Base-by-base conservation (phyloP, 2,113 vertebrate species). In the Pomatostomus ruficeps region DNA sequence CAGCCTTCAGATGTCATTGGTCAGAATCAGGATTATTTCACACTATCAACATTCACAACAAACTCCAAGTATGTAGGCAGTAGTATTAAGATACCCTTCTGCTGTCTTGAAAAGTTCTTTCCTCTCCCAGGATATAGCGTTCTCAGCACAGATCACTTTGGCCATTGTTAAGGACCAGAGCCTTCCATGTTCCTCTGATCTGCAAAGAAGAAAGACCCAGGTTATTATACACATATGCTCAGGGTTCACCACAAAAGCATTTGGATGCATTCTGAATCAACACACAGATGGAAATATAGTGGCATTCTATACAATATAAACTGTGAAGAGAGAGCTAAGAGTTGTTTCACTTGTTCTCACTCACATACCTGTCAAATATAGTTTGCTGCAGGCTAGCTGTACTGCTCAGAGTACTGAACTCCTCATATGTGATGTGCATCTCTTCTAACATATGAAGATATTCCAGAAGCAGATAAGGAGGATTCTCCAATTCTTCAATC, bases 161-260 rank as follows among this genome's bases (percentile, higher is more conserved):
- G 98, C 97, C 91, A 99, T 95, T 67, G 98, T 98, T 95, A 99
- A 97, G 94, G 99, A 98, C 99, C 99, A 99, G 31, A 99, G 97
- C 80, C 98, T 98, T 70, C 99, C 99, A 33, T 96, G 97, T 77
- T 98, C 97, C 88, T 98, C 91, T 33, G 99, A 99, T 90, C 99
- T 99, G 95, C 45, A 96, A 91, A 85, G 61, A 77, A 49, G n/a
- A 70, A 21, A 79, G n/a, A 76, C 54, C 19, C 22, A 72, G 35
- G 36, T 94, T 89, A 83, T 66, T 31, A 87, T 4, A 63, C 2
- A 66, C 5, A 63, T 15, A 16, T 28, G 7, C 25, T 76, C 25
- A 61, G 29, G 62, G 54, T 8, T 85, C 63, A 61, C 35, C 48
- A 31, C 58, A 52, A 70, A 71, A 74, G 57, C n/a, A 45, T 66